A percentile compares a stretch with the other conserved stretches of the same genome.
Evolutionary conservation across 1,140 invertebrate genomes (phyloP).

Genomic region (Drosophila trapezifrons): DNA sequence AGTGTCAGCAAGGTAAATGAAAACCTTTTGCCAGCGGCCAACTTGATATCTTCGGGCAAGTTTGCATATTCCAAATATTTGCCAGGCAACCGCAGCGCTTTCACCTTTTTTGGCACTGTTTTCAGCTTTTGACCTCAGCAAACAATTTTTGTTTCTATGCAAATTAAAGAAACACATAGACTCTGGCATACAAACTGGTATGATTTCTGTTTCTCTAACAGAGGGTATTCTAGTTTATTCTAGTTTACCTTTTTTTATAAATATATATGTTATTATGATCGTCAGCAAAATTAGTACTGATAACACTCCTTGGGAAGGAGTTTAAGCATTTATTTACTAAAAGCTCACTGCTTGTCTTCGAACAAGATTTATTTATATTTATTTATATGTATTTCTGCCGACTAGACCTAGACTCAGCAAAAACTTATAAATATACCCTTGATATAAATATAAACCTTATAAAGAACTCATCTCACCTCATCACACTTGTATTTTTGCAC

Average conservation of each 20-base stretch:
- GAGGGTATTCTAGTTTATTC: background rate
- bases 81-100: slow-evolving; percentile 25
- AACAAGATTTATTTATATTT: too few relatives aligned
- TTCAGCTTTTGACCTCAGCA: slow-evolving; percentile 30
- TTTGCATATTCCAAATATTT: slow-evolving; percentile 52
- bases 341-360: too few relatives aligned
- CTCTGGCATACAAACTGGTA: background rate
- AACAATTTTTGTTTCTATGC: slow-evolving; percentile 26
- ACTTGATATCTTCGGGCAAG: slow-evolving; percentile 19
- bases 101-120: slow-evolving; percentile 30
- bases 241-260: background rate
- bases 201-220: background rate
- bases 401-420: too few relatives aligned
- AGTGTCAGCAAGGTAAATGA: slow-evolving; percentile 16
- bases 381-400: too few relatives aligned
- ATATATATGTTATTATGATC: too few relatives aligned
- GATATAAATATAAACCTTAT: too few relatives aligned
- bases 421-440: too few relatives aligned
- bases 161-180: slow-evolving; percentile 15
- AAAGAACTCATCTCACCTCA: background rate
- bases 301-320: too few relatives aligned
- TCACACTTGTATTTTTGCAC: background rate
- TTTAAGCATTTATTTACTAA: too few relatives aligned
- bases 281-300: too few relatives aligned
- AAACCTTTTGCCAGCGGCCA: slow-evolving; percentile 14